Evolutionary conservation across 2,888 invertebrate species (phyloP).

Genomic region (Meta bourneti): DNA sequence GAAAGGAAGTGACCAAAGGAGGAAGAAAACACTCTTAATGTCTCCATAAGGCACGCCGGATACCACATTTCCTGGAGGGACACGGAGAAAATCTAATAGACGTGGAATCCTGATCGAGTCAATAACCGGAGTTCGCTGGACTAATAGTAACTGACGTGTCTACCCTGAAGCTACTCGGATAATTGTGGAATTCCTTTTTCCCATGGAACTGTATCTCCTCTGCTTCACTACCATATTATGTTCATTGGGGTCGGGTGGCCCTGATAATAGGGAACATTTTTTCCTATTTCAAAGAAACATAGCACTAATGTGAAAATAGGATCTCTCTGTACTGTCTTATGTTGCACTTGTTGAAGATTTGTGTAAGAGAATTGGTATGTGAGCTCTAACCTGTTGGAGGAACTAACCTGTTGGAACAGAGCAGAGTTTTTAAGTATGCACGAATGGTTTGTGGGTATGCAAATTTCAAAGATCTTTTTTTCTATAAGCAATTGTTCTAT

Average conservation of each 20-base stretch:
- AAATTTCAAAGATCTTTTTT: too few relatives aligned
- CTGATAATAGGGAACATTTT: not conserved
- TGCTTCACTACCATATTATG: slow-evolving; percentile 35
- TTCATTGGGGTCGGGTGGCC: not conserved
- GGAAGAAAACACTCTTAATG: slow-evolving; percentile 17
- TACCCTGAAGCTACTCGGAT: slow-evolving; percentile 21
- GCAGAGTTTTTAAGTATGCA: too few relatives aligned
- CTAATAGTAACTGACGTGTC: slow-evolving; percentile 54
- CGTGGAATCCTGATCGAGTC: slow-evolving; percentile 66
- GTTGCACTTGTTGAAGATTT: not conserved
- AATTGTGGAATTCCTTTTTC: slow-evolving; percentile 53
- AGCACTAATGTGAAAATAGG: not conserved
- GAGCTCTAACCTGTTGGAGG: not conserved
- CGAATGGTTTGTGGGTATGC: too few relatives aligned
- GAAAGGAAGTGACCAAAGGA: slow-evolving; percentile 15
- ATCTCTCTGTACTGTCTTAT: not conserved
- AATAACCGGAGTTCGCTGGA: slow-evolving; percentile 50
- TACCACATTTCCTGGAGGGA: slow-evolving; percentile 45
- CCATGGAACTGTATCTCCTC: slow-evolving; percentile 4
- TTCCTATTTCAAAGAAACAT: not conserved
- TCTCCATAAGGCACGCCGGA: slow-evolving; percentile 23
- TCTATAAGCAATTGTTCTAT: too few relatives aligned
- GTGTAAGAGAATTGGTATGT: not conserved
- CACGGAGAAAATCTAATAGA: slow-evolving; percentile 59
- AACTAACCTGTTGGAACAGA: too few relatives aligned